Base-by-base conservation (phyloP, 2,888 invertebrate genomes). In the Pollenia amentaria region DNA sequence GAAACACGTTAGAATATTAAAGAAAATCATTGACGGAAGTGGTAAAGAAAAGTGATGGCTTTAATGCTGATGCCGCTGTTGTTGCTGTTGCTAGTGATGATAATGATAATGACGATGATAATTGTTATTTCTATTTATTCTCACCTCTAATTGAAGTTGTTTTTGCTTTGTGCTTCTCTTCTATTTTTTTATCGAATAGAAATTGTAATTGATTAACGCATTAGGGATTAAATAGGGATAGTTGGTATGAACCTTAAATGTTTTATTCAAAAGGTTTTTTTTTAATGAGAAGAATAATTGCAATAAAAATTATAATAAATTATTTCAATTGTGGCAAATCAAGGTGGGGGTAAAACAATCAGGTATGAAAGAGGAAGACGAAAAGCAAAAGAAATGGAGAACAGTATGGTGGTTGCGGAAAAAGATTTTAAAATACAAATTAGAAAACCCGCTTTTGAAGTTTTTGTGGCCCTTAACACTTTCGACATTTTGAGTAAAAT, bases 21-120 rank as follows among this genome's bases (percentile, higher is more conserved):
- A 77, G 84, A 80, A 78, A 84, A 87, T 87, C 87, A 84, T 87
- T 87, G 87, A 65, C 84, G 87, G 87, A 87, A 87, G 87, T 77
- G 87, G 84, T 77, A 77, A 84, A 77, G 87, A 73, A 62, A 40
- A 84, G 84, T 80, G 84, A 87, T 87, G 84, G 84, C 62, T 80
- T 87, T 84, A 72, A 81, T 80, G 72, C 38, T 73, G 73, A 3
- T 38, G 16, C 12, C 38, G 53, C 14, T 65, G 65, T 11, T 46
- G 48, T 29, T 67, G 46, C 14, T 48, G 48, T 14, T n/a, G 46
- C n/a, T 73, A 29, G 42, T 67, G 62, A 4, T 64, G 42, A 53
- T 80, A 38, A 55, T 73, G 46, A 67, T 82, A 67, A 21, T 64
- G 64, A 42, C 51, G 67, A 18, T 48, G 14, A 57, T 78, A 48